phyloP scores from a whole-genome alignment of 2,113 vertebrate genomes.

The Notiomystis cincta region DNA sequence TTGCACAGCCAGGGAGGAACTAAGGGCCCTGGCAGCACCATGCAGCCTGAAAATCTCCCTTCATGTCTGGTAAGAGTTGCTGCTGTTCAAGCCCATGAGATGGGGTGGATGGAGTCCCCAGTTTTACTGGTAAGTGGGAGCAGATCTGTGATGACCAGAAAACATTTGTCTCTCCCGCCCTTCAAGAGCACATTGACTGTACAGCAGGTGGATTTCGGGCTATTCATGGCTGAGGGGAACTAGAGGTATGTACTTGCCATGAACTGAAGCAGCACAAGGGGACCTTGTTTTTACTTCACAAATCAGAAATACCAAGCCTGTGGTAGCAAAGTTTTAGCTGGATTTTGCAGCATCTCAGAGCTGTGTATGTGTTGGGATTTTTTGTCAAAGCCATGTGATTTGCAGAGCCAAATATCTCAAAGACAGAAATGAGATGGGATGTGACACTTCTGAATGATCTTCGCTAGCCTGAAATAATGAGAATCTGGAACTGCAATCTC shows the following conservation, averaged over 20 bases:
- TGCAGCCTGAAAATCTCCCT: background rate
- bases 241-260: background rate
- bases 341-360: background rate
- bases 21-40: rapidly evolving
- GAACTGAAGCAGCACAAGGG: background rate
- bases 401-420: background rate
- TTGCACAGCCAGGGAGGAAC: rapidly evolving
- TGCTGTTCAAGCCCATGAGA: rapidly evolving
- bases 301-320: rapidly evolving
- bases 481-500: background rate
- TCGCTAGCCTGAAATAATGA: background rate
- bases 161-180: background rate
- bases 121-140: background rate
- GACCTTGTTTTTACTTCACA: background rate
- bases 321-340: background rate
- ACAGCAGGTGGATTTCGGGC: background rate
- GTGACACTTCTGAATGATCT: background rate
- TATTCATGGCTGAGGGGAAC: background rate
- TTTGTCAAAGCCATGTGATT: background rate
- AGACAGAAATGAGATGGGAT: background rate
- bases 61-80: rapidly evolving
- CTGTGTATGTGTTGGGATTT: rapidly evolving
- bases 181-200: rapidly evolving
- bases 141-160: rapidly evolving
- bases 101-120: rapidly evolving